Evolutionary conservation across 2,797 vertebrate species (phyloP), one percentile per base, ranked within the genome.

Genomic region (Molossus alvarezi): DNA sequence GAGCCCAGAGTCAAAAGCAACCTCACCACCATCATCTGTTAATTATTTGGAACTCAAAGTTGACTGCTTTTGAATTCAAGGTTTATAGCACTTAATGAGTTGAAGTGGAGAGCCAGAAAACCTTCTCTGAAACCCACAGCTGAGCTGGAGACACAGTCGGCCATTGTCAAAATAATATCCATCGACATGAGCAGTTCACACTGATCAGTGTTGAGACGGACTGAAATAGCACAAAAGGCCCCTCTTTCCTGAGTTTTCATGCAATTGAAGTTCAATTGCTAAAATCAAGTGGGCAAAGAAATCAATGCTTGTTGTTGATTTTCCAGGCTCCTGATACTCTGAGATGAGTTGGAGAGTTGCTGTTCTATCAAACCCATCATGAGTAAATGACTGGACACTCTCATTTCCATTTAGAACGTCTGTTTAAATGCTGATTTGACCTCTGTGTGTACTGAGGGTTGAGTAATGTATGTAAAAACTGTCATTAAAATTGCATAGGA

Each of bases 351-450:
- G 94, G 41, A 88, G 64, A 87, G 92, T 88, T 53, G 72, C 71
- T 96, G 71, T 97, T 95, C 97, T 93, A 97, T 97, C 96, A 96
- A 95, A 97, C 85, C 14, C 45, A 98, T 88, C 1, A 3, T 55
- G 71, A 96, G 95, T 97, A 97, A 98, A 96, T 3, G 73, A 97
- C 96, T 93, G 97, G 94, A 88, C 97, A 51, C 95, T 98, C 95
- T 98, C 97, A 98, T 98, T 98, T 98, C 97, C 98, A 98, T 98
- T 98, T 98, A 98, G 97, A 98, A 98, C 96, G 96, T 98, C 96
- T 98, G 86, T 98, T 98, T 97, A 98, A 98, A 98, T 95, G 97
- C 94, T 95, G 88, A 95, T 97, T 98, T 98, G 98, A 98, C 98
- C 97, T 98, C 97, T 98, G 91, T 60, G 77, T 97, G 73, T 96